These are phyloP conservation scores for Eulemur mongoz DNA, from an alignment of 2,797 vertebrate genomes.

Conservation along the genomic window DNA sequence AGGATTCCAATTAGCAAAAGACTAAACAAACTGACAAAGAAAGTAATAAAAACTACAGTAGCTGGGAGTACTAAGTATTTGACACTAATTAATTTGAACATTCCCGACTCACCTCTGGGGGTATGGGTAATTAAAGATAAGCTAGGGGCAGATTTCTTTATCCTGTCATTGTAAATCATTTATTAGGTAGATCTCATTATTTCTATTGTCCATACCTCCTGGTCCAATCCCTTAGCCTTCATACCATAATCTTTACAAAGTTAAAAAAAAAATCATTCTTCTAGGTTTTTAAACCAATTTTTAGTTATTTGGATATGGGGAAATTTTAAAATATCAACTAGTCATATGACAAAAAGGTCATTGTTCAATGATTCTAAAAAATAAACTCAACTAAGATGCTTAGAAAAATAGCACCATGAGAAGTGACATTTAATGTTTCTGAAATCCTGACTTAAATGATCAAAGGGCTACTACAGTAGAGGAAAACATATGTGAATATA, in stretches of 20 bases:
- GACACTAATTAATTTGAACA: slow-evolving; percentile 26
- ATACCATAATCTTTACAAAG: neutral
- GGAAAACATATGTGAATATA: neutral
- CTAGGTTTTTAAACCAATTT: neutral
- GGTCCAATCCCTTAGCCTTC: neutral
- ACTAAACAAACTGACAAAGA: neutral
- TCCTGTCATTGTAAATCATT: slow-evolving; percentile 10
- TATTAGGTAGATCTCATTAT: neutral
- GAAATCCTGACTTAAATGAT: slow-evolving; percentile 1
- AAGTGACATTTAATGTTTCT: neutral
- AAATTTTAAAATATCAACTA: slow-evolving; percentile 1
- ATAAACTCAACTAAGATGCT: neutral
- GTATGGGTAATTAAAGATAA: neutral
- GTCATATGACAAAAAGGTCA: neutral
- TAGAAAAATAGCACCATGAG: neutral
- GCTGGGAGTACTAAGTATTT: neutral
- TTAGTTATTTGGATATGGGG: neutral
- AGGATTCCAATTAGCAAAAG: neutral
- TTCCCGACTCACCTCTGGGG: neutral
- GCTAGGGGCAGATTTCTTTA: neutral
- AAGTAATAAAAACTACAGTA: slow-evolving; percentile 2
- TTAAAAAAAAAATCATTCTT: neutral
- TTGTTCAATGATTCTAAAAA: neutral
- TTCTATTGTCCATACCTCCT: neutral
- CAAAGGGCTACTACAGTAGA: neutral